Base-by-base conservation (phyloP, 2,888 invertebrate species). In the Ectropis crepuscularia region DNA sequence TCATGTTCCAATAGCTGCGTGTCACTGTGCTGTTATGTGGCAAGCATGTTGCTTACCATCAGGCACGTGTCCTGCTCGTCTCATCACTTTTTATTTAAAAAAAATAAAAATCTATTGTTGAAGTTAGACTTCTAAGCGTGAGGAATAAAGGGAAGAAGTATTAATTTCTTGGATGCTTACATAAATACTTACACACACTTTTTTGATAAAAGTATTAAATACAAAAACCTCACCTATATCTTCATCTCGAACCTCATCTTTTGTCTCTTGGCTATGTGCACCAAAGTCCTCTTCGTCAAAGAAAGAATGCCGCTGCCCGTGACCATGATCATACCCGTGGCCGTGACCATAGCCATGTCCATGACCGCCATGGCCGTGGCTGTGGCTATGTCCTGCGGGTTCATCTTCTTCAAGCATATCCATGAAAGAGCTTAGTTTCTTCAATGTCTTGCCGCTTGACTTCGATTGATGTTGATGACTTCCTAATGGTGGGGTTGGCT, bases 221-320 rank as follows among this genome's bases (percentile, higher is more conserved):
- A 28, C 16, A 28, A 28, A 28, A 28, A n/a, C n/a, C 45, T 50
- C 38, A 58, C 58, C 45, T 6, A 58, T 43, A 38, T 58, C 53
- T 50, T 57, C 55, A 36, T 61, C 55, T 46, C 43, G 36, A 8
- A 58, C 43, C 10, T 50, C 58, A 11, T 58, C 58, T 12, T 58
- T 58, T 36, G 16, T 43, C 41, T 58, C 58, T 42, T 28, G 28
- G 43, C 43, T 50, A n/a, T 43, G 37, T 1, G 6, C 28, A 0
- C 5, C 43, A 12, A 45, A 54, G 9, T 54, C 36, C 7, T 54
- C 48, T 8, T 53, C 53, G 28, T 50, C 46, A 16, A 16, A 39
- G 5, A 41, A n/a, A 0, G 28, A 7, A 8, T 39, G 28, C 2
- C 38, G 16, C 4, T 46, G 16, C 2, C 39, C 39, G 28, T 55